phyloP scores from a whole-genome alignment of 92 coral and sea anemone species.

The Parazoanthus darwini region DNA sequence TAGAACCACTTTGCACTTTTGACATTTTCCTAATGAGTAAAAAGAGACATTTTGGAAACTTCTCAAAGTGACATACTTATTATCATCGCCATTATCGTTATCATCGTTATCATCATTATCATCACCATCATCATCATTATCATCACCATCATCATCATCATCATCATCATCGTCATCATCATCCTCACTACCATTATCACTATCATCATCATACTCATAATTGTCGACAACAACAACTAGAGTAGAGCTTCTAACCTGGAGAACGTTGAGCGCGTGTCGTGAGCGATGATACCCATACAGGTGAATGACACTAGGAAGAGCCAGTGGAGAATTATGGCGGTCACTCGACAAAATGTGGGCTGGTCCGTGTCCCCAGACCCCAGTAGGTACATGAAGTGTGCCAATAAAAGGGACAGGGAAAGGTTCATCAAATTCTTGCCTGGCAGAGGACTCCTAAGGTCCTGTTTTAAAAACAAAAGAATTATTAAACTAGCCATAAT shows the following conservation, averaged over 20 bases:
- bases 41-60: neutral
- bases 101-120: too few relatives aligned
- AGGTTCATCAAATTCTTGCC: constrained; percentile 93
- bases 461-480: constrained; percentile 24
- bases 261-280: constrained; percentile 68
- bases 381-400: constrained; percentile 79
- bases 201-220: neutral
- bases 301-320: constrained; percentile 84
- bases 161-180: too few relatives aligned
- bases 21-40: constrained; percentile 64
- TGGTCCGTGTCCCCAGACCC: constrained; percentile 84
- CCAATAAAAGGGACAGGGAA: constrained; percentile 75
- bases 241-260: constrained; percentile 18
- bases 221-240: neutral
- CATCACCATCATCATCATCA: too few relatives aligned
- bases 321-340: constrained; percentile 75
- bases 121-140: too few relatives aligned
- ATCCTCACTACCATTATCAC: neutral
- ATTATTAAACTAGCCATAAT: neutral
- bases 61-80: too few relatives aligned
- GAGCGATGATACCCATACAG: constrained; percentile 85
- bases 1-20: constrained; percentile 57
- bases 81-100: too few relatives aligned
- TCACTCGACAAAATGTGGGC: constrained; percentile 66
- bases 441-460: constrained; percentile 85